Evolutionary conservation across 2,888 invertebrate species (phyloP).

Genomic region (Brachynemurus nebulosus): DNA sequence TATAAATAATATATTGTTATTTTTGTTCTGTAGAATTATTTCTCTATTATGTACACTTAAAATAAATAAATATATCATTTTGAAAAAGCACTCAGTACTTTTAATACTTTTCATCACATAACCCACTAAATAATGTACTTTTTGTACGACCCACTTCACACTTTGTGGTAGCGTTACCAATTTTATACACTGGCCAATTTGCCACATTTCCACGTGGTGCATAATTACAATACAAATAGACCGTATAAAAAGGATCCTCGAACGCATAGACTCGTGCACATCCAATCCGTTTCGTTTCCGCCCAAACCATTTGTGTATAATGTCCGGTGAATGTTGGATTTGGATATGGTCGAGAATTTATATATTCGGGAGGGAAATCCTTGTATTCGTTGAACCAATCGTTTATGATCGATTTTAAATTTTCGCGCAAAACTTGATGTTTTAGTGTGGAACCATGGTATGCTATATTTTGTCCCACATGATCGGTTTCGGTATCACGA

Average conservation of each 20-base stretch:
- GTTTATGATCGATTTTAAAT: slow-evolving; percentile 34
- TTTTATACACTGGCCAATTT: slow-evolving; percentile 19
- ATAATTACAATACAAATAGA: slow-evolving; percentile 33
- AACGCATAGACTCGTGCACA: slow-evolving; percentile 1
- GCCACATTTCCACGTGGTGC: slow-evolving; percentile 36
- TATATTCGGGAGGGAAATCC: background rate
- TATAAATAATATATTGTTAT: too few species aligned
- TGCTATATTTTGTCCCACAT: slow-evolving; percentile 35
- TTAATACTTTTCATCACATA: background rate
- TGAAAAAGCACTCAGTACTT: too few species aligned
- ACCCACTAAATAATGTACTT: background rate
- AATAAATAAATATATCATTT: too few species aligned
- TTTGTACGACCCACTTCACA: background rate
- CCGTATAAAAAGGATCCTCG: background rate
- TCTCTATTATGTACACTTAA: too few species aligned
- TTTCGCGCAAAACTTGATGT: slow-evolving; percentile 14
- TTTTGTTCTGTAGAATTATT: too few species aligned
- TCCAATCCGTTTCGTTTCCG: slow-evolving; percentile 3
- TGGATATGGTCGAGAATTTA: background rate
- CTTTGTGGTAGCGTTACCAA: background rate
- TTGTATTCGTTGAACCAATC: slow-evolving; percentile 31
- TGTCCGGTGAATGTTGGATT: background rate
- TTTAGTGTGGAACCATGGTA: slow-evolving; percentile 26
- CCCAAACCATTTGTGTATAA: slow-evolving; percentile 6
- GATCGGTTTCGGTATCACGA: slow-evolving; percentile 35